Conservation (phyloP, 2,888 invertebrate species). For the Eilema griseolum region DNA sequence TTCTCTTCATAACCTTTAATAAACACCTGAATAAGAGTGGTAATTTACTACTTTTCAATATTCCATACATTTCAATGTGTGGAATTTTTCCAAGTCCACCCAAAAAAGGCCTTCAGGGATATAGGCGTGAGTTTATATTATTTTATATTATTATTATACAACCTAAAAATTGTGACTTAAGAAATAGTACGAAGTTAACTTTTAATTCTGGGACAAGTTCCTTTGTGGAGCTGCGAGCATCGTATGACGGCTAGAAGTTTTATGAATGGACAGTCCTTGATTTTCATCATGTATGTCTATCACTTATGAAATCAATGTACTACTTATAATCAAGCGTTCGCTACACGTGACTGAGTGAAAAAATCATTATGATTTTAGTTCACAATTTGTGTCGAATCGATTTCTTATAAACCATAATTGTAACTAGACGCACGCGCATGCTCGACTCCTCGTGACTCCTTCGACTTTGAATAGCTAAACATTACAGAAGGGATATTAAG, state of each 20-base stretch:
- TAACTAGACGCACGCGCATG: neutral
- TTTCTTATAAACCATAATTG: neutral
- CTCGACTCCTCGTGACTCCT: neutral
- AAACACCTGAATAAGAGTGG: no score
- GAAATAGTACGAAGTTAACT: no score
- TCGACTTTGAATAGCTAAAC: neutral
- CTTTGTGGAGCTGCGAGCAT: neutral
- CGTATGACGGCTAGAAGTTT: neutral
- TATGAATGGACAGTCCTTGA: neutral
- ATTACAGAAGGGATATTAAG: neutral
- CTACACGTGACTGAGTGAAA: neutral
- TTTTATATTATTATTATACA: no score
- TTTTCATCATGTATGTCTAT: neutral
- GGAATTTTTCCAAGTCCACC: no score
- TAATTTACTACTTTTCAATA: no score
- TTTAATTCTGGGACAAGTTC: no score
- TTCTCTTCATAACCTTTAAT: no score
- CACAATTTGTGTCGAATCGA: conserved; percentile 8
- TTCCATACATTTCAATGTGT: no score
- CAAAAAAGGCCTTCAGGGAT: no score
- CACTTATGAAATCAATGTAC: neutral
- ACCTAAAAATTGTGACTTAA: no score
- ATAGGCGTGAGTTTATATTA: no score
- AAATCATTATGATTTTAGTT: neutral
- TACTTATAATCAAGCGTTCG: neutral